Conservation (phyloP, 2,888 invertebrate species). For the Deilephila porcellus region DNA sequence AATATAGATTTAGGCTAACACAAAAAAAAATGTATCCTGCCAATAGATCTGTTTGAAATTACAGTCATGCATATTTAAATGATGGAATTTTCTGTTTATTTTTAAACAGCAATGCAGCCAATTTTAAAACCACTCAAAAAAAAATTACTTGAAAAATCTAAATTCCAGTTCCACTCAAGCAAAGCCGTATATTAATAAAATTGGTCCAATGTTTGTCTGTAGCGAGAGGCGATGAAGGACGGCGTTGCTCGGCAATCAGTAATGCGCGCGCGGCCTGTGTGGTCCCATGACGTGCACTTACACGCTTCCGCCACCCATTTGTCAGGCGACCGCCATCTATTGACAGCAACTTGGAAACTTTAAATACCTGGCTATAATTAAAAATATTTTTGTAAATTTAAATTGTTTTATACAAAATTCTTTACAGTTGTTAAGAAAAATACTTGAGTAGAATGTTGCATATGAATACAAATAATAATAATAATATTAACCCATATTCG, state of each 20-base stretch:
- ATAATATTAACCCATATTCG: no score
- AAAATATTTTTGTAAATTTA: neutral
- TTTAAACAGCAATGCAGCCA: no score
- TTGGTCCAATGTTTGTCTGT: conserved; percentile 39
- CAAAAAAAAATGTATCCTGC: no score
- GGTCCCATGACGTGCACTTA: conserved; percentile 53
- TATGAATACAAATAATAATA: no score
- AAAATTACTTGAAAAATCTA: neutral
- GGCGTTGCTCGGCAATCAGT: conserved; percentile 13
- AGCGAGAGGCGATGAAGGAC: neutral
- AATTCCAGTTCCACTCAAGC: neutral
- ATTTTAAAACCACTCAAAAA: neutral
- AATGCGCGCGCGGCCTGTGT: conserved; percentile 61
- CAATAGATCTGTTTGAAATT: no score
- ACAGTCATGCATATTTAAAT: no score
- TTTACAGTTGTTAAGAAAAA: no score
- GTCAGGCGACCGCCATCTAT: conserved; percentile 38
- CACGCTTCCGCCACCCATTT: conserved; percentile 38
- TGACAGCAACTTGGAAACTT: neutral
- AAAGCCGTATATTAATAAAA: conserved; percentile 36
- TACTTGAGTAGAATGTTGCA: no score
- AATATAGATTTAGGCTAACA: no score
- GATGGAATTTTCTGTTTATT: no score
- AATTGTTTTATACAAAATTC: no score
- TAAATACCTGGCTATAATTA: neutral